phyloP scores from a whole-genome alignment of 2,888 invertebrate genomes.

The Eristalis tenax region DNA sequence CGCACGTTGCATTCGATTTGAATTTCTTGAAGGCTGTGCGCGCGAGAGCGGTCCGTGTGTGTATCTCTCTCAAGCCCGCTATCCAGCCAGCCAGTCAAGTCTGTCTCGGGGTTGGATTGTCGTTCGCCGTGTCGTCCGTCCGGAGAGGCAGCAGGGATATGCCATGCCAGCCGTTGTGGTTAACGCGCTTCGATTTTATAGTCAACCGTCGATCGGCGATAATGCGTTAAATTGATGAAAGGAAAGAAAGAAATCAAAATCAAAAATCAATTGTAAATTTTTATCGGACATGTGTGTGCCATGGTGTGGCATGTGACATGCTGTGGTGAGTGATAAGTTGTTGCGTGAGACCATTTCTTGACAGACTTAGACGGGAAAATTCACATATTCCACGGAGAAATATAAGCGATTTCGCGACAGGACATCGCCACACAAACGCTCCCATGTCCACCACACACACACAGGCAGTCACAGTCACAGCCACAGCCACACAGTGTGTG shows the following conservation, averaged over 20 bases:
- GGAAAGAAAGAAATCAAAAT: not conserved
- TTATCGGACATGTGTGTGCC: not conserved
- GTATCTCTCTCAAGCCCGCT: too few species aligned
- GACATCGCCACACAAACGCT: not conserved
- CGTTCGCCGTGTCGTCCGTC: too few species aligned
- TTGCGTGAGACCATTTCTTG: too few species aligned
- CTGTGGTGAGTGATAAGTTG: too few species aligned
- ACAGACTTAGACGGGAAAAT: not conserved
- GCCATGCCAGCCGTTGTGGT: too few species aligned
- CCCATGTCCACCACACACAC: not conserved
- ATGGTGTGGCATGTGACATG: not conserved
- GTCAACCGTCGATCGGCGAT: slow-evolving; percentile 34
- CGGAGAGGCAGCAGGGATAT: too few species aligned
- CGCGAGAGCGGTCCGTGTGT: too few species aligned
- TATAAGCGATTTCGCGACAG: slow-evolving; percentile 23
- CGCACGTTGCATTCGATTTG: not conserved
- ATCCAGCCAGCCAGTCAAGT: too few species aligned
- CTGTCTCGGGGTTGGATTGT: too few species aligned
- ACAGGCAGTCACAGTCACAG: slow-evolving; percentile 11
- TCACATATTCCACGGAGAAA: not conserved
- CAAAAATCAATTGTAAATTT: not conserved
- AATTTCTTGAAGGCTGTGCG: not conserved
- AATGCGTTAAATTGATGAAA: slow-evolving; percentile 20
- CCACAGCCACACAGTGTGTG: not conserved
- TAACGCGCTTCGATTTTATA: slow-evolving; percentile 2